These are phyloP conservation scores for Pseudomyrmex flavicornis DNA, from an alignment of 1,140 invertebrate species.

Conservation along the genomic window DNA sequence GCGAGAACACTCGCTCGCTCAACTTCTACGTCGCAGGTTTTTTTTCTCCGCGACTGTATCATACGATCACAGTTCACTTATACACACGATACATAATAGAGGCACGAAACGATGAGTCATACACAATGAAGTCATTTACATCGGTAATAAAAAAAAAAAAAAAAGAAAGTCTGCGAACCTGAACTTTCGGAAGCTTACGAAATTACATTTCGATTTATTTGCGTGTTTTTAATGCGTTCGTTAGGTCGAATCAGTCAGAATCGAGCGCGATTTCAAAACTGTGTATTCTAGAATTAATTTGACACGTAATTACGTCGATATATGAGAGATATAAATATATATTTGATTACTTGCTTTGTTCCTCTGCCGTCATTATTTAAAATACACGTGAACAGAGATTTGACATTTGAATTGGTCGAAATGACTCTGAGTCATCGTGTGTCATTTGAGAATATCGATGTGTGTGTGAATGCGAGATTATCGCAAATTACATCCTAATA, in stretches of 20 bases:
- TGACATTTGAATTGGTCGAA: neutral
- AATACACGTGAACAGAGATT: neutral
- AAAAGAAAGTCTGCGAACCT: conserved; percentile 18
- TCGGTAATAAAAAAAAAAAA: conserved; percentile 54
- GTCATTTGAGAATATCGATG: conserved; percentile 8
- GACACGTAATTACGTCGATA: too few species aligned
- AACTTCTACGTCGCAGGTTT: neutral
- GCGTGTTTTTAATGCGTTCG: too few species aligned
- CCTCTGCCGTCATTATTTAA: conserved; percentile 8
- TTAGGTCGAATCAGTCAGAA: too few species aligned
- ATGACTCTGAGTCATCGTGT: neutral
- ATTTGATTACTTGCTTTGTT: too few species aligned
- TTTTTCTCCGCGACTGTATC: neutral
- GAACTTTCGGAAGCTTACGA: conserved; percentile 49
- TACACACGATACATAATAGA: neutral
- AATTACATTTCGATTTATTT: conserved; percentile 8
- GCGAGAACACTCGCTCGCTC: neutral
- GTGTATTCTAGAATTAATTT: too few species aligned
- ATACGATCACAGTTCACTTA: neutral
- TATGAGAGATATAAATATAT: too few species aligned
- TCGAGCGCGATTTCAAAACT: too few species aligned
- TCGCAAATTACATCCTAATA: neutral
- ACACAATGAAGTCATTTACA: conserved; percentile 56
- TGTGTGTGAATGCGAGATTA: neutral
- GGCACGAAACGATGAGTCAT: conserved; percentile 61